phyloP scores from a whole-genome alignment of 2,113 vertebrate genomes.

The Limanda limanda region DNA sequence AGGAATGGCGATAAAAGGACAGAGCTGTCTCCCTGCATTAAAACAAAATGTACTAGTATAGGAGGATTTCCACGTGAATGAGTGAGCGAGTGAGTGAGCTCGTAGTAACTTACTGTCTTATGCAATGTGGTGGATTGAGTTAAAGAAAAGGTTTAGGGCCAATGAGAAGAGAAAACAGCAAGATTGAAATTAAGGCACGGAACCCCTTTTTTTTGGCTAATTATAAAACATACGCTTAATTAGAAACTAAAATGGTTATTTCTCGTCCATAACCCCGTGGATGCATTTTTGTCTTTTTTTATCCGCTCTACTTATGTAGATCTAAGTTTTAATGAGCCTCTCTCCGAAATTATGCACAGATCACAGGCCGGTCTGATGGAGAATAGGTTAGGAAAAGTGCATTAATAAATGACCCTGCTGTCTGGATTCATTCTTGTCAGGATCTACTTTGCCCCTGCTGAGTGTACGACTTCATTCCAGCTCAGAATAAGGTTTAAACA shows the following conservation, averaged over 20 bases:
- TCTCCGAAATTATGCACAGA: slow-evolving; percentile 67
- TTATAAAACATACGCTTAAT: slow-evolving; percentile 77
- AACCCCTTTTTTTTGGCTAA: slow-evolving; percentile 58
- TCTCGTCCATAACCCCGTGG: slow-evolving; percentile 68
- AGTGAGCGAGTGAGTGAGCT: slow-evolving; percentile 55
- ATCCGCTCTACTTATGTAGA: slow-evolving; percentile 73
- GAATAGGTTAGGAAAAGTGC: slow-evolving; percentile 68
- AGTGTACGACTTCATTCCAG: slow-evolving; percentile 48
- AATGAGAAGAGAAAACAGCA: slow-evolving; percentile 5
- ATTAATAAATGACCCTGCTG: slow-evolving; percentile 74
- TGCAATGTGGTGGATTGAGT: slow-evolving; percentile 53
- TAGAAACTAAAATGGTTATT: slow-evolving; percentile 78
- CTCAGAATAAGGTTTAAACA: slow-evolving; percentile 45
- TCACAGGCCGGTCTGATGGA: slow-evolving; percentile 56
- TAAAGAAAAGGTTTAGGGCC: slow-evolving; percentile 16
- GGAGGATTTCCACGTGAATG: slow-evolving; percentile 66
- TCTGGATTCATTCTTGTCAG: slow-evolving; percentile 67
- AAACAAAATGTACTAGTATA: slow-evolving; percentile 66
- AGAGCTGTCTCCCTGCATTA: slow-evolving; percentile 76
- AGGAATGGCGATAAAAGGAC: slow-evolving; percentile 68
- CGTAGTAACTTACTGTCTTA: slow-evolving; percentile 72
- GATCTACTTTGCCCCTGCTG: slow-evolving; percentile 42
- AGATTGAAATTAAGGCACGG: slow-evolving; percentile 46
- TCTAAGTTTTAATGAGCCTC: slow-evolving; percentile 75
- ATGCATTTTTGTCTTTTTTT: slow-evolving; percentile 60